A percentile compares a stretch with the other conserved stretches of the same genome.
Conservation (phyloP, 2,797 vertebrate genomes). For the Bryconaethiops microstoma region DNA sequence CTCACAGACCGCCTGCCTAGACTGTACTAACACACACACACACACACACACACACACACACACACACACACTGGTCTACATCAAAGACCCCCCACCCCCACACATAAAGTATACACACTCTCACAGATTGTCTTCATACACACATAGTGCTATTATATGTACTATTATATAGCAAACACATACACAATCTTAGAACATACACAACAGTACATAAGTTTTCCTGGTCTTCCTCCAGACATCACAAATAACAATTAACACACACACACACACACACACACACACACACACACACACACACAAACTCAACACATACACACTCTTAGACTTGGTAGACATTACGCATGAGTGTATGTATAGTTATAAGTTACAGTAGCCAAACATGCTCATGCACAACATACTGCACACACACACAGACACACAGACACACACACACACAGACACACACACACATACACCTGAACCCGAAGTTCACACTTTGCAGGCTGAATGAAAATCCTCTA, state of each 20-base stretch:
- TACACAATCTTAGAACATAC: neutral
- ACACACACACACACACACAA: too few relatives aligned
- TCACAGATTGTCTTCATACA: neutral
- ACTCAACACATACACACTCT: neutral
- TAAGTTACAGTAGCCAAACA: neutral
- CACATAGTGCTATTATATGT: too few relatives aligned
- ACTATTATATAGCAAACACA: neutral
- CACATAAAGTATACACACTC: neutral
- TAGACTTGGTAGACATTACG: neutral
- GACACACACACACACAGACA: neutral
- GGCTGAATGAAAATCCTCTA: too few relatives aligned
- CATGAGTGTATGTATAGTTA: neutral
- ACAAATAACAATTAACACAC: too few relatives aligned
- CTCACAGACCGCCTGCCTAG: neutral
- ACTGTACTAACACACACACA: neutral
- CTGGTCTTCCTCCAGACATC: too few relatives aligned
- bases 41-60: slow-evolving; percentile 13
- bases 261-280: too few relatives aligned
- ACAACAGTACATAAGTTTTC: too few relatives aligned
- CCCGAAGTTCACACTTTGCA: too few relatives aligned
- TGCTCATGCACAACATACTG: neutral
- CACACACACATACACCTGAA: neutral
- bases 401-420: neutral
- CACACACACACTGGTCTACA: neutral
- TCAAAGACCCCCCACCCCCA: neutral